Base-by-base conservation (phyloP, 2,888 invertebrate genomes). In the Alviniconcha strummeri region DNA sequence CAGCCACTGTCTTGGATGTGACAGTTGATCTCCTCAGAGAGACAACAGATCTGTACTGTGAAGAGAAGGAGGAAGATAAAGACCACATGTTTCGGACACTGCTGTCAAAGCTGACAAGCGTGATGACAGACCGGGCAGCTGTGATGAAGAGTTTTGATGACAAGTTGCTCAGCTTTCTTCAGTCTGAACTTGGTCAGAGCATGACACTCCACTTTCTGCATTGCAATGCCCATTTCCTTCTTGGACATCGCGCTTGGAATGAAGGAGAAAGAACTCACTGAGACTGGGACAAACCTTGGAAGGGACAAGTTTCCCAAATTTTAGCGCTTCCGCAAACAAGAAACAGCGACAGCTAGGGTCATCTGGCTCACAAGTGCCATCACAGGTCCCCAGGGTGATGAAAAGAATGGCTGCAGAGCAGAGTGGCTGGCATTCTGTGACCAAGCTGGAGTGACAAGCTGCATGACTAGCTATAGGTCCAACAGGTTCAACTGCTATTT, bases 351-450 rank as follows among this genome's bases (percentile, higher is more conserved):
- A n/a, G n/a, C n/a, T n/a, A n/a, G n/a, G n/a, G n/a, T n/a, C n/a
- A n/a, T n/a, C n/a, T n/a, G n/a, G n/a, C n/a, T n/a, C n/a, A n/a
- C n/a, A n/a, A n/a, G n/a, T n/a, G n/a, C n/a, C n/a, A n/a, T n/a
- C n/a, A n/a, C n/a, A n/a, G n/a, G n/a, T n/a, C n/a, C n/a, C n/a
- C 75, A 52, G 13, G 82, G 82, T 5, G 82, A 82, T 55, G 64
- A 82, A n/a, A 82, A 82, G 54, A 76, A 72, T 64, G 76, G 75
- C 17, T 67, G 82, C n/a, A n/a, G n/a, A n/a, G n/a, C n/a, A n/a
- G n/a, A n/a, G n/a, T n/a, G n/a, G n/a, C n/a, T n/a, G n/a, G n/a
- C n/a, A n/a, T n/a, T n/a, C n/a, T n/a, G n/a, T n/a, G n/a, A n/a
- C n/a, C n/a, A n/a, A n/a, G n/a, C n/a, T n/a, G n/a, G n/a, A n/a